These are phyloP conservation scores for Oreonectes daqikongensis DNA, from an alignment of 2,797 vertebrate species.

Conservation along the genomic window DNA sequence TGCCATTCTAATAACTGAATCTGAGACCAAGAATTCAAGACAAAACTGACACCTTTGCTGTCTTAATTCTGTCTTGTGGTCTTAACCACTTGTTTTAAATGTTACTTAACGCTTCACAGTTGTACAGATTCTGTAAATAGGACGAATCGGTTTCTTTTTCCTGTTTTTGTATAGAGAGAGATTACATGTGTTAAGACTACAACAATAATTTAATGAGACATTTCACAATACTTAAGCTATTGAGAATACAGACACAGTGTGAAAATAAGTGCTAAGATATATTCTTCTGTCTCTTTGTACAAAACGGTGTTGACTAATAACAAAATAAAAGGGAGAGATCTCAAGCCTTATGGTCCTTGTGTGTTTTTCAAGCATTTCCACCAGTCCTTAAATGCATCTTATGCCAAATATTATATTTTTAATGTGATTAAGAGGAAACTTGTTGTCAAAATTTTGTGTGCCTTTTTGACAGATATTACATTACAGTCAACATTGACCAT, in stretches of 20 bases:
- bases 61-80: constrained; percentile 55
- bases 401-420: too few species aligned
- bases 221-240: constrained; percentile 81
- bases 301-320: constrained; percentile 84
- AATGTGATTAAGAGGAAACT: too few species aligned
- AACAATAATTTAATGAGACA: constrained; percentile 80
- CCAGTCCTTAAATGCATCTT: too few species aligned
- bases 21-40: constrained; percentile 41
- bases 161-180: constrained; percentile 81
- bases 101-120: constrained; percentile 66
- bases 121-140: constrained; percentile 86
- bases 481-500: not conserved
- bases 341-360: constrained; percentile 50
- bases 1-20: constrained; percentile 43
- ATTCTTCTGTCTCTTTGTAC: constrained; percentile 86
- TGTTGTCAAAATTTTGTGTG: too few species aligned
- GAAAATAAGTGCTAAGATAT: constrained; percentile 83
- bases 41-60: constrained; percentile 45
- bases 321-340: constrained; percentile 81
- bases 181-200: constrained; percentile 79
- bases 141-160: constrained; percentile 71
- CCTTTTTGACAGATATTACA: not conserved
- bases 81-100: constrained; percentile 69
- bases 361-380: constrained; percentile 12
- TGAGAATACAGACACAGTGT: constrained; percentile 78